Base-by-base conservation (phyloP, 2,797 vertebrate genomes). In the Salarias fasciatus region DNA sequence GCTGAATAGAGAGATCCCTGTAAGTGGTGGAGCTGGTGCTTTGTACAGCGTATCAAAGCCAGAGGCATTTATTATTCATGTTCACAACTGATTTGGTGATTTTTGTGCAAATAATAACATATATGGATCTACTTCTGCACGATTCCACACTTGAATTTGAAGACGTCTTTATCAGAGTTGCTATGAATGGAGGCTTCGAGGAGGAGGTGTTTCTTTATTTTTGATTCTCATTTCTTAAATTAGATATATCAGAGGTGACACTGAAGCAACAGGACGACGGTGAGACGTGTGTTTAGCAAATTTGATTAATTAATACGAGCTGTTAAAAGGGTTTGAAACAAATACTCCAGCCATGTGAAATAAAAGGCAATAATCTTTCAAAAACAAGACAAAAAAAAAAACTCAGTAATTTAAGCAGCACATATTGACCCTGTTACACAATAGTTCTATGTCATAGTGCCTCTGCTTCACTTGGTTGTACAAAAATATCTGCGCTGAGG, bases 371-470 rank as follows among this genome's bases (percentile, higher is more conserved):
- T n/a, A n/a, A n/a, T n/a, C n/a, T n/a, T n/a, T n/a, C n/a, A n/a
- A n/a, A n/a, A n/a, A n/a, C n/a, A n/a, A n/a, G n/a, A n/a, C n/a
- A n/a, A n/a, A n/a, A n/a, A n/a, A n/a, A n/a, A n/a, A n/a, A n/a
- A n/a, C 42, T 56, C 46, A 54, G 63, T 81, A 81, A 77, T 83
- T 70, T 77, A 79, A 83, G 68, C 63, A 63, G 63, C 51, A 51
- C 69, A 74, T 57, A 74, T 73, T 83, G 81, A 87, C 75, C 72
- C 51, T 75, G 84, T 86, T 87, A 86, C 68, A 78, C 69, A 86
- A 86, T 79, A 52, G 74, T 71, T 80, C 56, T 67, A 81, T 83
- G 77, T 76, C 75, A 79, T 35, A 59, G 61, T 73, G 75, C 74
- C 71, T 85, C 79, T 80, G 70, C 83, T 75, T 73, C 66, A 69